These are phyloP conservation scores for Magallana ariakensis DNA, from an alignment of 1,140 invertebrate genomes.

Conservation along the genomic window DNA sequence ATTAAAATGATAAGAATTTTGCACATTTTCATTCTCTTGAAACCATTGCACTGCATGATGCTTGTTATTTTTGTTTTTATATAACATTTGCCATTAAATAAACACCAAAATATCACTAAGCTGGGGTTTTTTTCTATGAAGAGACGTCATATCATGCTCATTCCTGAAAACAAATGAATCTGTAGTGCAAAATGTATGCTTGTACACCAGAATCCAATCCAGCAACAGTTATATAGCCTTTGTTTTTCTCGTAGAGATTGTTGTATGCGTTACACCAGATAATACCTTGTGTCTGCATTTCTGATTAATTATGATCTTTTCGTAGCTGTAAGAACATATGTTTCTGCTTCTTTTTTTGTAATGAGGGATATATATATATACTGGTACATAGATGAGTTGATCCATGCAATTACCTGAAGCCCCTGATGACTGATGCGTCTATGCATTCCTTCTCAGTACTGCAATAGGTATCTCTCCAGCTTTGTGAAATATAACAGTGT, in stretches of 20 bases:
- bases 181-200: too few species aligned
- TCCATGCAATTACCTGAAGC: neutral
- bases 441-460: neutral
- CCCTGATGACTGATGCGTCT: neutral
- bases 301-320: neutral
- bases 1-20: too few species aligned
- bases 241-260: neutral
- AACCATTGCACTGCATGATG: too few species aligned
- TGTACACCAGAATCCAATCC: slow-evolving; percentile 78
- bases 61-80: too few species aligned
- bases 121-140: too few species aligned
- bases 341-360: slow-evolving; percentile 40
- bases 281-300: neutral
- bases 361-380: slow-evolving; percentile 14
- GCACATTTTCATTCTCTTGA: too few species aligned
- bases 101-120: too few species aligned
- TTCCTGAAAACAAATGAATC: too few species aligned
- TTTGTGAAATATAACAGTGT: too few species aligned
- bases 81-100: too few species aligned
- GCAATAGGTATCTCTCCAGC: neutral
- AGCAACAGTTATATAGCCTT: neutral
- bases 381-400: neutral
- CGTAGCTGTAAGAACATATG: neutral
- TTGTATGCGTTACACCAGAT: neutral
- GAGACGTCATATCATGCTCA: too few species aligned